Evolutionary conservation across 2,113 vertebrate species (phyloP).

Genomic region (Brachyhypopomus gauderio): DNA sequence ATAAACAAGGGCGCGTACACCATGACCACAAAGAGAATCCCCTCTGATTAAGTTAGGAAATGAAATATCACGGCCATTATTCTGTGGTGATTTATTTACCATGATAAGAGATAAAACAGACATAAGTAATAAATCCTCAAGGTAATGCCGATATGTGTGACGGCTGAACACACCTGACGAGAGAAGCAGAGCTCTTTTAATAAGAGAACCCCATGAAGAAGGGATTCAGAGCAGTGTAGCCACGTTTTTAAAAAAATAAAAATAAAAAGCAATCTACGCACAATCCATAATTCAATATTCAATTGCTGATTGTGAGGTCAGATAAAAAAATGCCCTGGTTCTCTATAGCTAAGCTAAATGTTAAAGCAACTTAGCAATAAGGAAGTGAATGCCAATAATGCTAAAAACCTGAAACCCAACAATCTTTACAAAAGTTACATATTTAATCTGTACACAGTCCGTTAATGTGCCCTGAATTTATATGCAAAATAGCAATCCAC

Average conservation of each 20-base stretch:
- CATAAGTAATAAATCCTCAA: background rate
- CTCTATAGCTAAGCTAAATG: background rate
- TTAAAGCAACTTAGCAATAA: background rate
- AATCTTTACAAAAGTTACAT: background rate
- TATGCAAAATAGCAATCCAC: too few relatives aligned
- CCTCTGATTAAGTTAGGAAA: background rate
- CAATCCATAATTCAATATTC: background rate
- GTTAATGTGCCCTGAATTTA: too few relatives aligned
- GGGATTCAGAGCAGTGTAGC: background rate
- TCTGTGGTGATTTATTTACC: conserved; percentile 13
- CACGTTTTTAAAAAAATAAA: background rate
- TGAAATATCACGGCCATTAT: background rate
- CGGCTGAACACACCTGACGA: conserved; percentile 4
- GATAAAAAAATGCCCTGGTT: background rate
- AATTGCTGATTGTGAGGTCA: background rate
- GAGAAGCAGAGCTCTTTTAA: background rate
- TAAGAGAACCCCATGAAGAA: background rate
- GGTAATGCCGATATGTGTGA: background rate
- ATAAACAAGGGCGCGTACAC: background rate
- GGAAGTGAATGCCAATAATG: conserved; percentile 20
- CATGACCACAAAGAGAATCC: background rate
- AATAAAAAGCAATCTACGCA: background rate
- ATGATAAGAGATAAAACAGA: background rate
- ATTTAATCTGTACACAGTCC: background rate
- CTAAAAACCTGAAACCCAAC: background rate